Evolutionary conservation across 2,113 vertebrate species (phyloP), one percentile per base, ranked within the genome.

Genomic region (Columba janthina): DNA sequence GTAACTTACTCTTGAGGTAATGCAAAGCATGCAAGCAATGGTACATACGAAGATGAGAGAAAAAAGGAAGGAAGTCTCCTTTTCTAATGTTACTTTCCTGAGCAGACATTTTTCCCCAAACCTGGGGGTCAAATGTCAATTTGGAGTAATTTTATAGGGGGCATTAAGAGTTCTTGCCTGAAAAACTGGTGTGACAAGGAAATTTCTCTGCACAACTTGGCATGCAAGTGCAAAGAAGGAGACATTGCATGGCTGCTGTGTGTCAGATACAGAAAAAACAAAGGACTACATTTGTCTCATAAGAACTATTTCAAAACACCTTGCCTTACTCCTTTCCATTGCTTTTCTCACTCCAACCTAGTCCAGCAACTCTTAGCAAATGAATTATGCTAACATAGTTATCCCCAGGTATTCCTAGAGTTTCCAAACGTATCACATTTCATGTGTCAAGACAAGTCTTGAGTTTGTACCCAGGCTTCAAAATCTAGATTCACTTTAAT

Each of bases 61-160:
- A 60, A 54, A 65, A 71, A 88, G 19, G 65, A 71, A 40, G 9
- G 13, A 72, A 72, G 29, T 18, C 10, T 8, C 25, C 10, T 66
- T 72, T 60, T 44, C 14, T 56, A 51, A 25, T 0, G 1, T 34
- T 26, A 24, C 5, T 60, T 88, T 66, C 42, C 4, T 24, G 14
- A 66, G 25, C 83, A n/a, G 3, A 71, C 16, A 0, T 16, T 77
- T 77, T 82, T 71, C 3, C 29, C 29, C 32, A 58, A 31, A 71
- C 0, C 0, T 6, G 6, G 38, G 12, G 4, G 14, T 53, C 24
- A 71, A 18, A 46, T 20, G 12, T 48, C 15, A 60, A 7, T 72
- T 60, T 54, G 12, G 21, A 77, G 25, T 21, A 66, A 58, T 77
- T 76, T 77, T 64, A 83, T n/a, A 48, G 5, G 5, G 7, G 31